Percentiles rank a stretch among this genome's conserved stretches.
phyloP scores from a whole-genome alignment of 2,113 vertebrate genomes.

The Urocolius indicus region DNA sequence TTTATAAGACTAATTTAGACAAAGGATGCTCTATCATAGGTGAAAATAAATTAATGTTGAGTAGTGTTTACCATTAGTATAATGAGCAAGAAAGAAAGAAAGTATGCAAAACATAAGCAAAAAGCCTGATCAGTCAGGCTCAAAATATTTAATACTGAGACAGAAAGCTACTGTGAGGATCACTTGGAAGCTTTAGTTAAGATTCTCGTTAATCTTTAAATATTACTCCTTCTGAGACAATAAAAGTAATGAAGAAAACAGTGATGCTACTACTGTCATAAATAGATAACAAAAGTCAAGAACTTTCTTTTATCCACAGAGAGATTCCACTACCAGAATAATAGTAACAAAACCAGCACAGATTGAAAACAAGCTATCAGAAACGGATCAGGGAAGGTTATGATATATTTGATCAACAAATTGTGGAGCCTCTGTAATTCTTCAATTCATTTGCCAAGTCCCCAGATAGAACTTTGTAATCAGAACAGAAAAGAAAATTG shows the following conservation, averaged over 20 bases:
- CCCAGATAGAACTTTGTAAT: background rate
- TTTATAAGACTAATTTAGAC: background rate
- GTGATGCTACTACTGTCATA: background rate
- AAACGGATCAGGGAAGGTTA: background rate
- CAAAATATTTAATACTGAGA: background rate
- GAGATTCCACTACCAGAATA: background rate
- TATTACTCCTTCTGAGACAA: background rate
- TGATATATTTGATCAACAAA: background rate
- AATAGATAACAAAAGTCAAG: background rate
- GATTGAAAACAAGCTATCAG: background rate
- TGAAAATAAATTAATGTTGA: background rate
- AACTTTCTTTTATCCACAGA: background rate
- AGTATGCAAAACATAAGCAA: background rate
- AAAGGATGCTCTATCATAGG: background rate
- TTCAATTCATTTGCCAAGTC: background rate
- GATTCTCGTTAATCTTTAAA: background rate
- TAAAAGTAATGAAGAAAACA: background rate
- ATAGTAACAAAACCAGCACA: background rate
- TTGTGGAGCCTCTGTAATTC: background rate
- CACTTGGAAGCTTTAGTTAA: background rate
- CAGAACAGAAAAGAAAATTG: background rate
- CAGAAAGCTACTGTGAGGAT: background rate
- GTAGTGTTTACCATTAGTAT: background rate
- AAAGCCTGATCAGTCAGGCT: background rate
- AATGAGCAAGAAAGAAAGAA: background rate